phyloP scores from a whole-genome alignment of 2,797 vertebrate genomes.

The Anguilla anguilla region DNA sequence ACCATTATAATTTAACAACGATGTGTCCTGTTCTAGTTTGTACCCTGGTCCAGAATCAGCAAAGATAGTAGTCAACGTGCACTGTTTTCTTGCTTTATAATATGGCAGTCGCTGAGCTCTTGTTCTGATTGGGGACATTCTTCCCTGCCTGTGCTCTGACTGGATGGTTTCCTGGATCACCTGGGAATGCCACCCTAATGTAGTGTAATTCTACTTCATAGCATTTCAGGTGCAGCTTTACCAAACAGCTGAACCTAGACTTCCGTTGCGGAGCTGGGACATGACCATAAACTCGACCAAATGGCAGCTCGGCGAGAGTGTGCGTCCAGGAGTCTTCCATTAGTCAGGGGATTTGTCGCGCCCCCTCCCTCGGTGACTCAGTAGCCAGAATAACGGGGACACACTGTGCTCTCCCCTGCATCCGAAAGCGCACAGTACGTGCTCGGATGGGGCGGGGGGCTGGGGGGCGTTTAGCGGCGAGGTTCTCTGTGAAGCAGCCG shows the following conservation, averaged over 20 bases:
- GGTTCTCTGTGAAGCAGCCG: constrained; percentile 51
- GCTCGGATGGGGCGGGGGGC: constrained; percentile 23
- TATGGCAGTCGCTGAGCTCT: constrained; percentile 14
- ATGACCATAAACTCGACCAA: constrained; percentile 31
- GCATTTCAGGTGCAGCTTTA: constrained; percentile 48
- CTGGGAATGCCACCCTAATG: constrained; percentile 38
- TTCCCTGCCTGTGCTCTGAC: constrained; percentile 48
- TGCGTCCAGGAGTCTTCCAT: constrained; percentile 1
- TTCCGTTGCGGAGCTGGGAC: constrained; percentile 37
- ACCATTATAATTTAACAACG: background rate
- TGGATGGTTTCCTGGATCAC: constrained; percentile 47
- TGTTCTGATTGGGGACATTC: constrained; percentile 20
- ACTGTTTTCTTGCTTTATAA: background rate
- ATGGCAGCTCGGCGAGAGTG: constrained; percentile 32
- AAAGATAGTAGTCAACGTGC: background rate
- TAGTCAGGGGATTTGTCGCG: background rate
- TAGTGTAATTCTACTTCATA: constrained; percentile 33
- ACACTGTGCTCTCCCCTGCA: constrained; percentile 40
- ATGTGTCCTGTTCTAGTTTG: background rate
- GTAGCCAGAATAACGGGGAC: constrained; percentile 36
- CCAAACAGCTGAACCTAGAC: constrained; percentile 46
- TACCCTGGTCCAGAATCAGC: background rate
- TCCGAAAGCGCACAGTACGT: background rate
- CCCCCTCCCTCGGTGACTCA: constrained; percentile 37
- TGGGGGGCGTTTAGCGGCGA: constrained; percentile 30